Evolutionary conservation across 2,888 invertebrate genomes (phyloP).

Genomic region (Acanthococcus lagerstroemiae): DNA sequence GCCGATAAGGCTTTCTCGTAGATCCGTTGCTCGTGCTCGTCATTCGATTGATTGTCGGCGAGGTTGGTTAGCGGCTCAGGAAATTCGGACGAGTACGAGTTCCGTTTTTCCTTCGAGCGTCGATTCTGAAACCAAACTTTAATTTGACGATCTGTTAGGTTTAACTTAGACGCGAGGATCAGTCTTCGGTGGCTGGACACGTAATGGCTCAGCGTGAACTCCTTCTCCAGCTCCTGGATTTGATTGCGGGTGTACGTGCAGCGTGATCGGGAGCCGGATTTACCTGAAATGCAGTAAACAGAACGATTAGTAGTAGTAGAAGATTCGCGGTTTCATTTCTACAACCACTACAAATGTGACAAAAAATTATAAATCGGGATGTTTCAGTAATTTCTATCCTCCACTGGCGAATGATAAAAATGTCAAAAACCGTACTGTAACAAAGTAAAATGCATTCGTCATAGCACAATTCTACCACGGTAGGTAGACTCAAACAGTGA

Average conservation of each 20-base stretch:
- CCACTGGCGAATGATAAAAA: too few species aligned
- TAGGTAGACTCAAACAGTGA: too few species aligned
- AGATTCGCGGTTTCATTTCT: too few species aligned
- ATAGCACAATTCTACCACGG: too few species aligned
- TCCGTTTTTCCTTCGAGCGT: conserved; percentile 37
- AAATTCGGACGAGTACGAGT: conserved; percentile 32
- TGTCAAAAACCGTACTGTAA: too few species aligned
- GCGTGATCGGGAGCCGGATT: conserved; percentile 18
- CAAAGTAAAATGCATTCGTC: too few species aligned
- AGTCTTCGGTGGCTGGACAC: conserved; percentile 27
- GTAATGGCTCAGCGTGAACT: conserved; percentile 27
- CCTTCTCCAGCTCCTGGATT: conserved; percentile 29
- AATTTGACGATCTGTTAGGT: conserved; percentile 32
- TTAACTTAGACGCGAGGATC: conserved; percentile 19
- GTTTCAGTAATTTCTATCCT: too few species aligned
- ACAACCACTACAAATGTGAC: too few species aligned
- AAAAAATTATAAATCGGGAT: too few species aligned
- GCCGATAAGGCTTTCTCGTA: conserved; percentile 25
- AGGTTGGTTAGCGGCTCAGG: conserved; percentile 13
- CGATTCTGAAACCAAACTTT: conserved; percentile 39
- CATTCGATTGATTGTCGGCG: conserved; percentile 24
- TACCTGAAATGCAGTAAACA: conserved; percentile 7
- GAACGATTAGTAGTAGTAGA: background rate
- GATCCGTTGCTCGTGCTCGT: conserved; percentile 28
- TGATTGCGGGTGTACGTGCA: conserved; percentile 26